Conservation (phyloP, 2,113 vertebrate genomes). For the Calonectris borealis region DNA sequence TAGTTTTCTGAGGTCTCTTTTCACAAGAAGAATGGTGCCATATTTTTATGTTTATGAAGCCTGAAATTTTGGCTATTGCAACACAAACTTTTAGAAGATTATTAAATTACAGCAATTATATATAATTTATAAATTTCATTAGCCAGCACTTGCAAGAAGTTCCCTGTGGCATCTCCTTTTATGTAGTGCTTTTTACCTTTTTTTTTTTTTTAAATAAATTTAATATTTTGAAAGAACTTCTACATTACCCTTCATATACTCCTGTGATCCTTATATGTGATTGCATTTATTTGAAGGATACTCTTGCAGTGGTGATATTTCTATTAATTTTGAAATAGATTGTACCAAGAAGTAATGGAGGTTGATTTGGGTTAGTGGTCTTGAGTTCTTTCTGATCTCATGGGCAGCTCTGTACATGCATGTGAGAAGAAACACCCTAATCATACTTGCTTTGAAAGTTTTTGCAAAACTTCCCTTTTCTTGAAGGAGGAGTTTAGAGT, state of each 20-base stretch:
- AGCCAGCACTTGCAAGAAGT: background rate
- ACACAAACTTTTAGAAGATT: background rate
- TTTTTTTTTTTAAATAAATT: background rate
- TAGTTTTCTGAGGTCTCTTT: background rate
- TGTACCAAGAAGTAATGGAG: background rate
- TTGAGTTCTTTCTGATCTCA: background rate
- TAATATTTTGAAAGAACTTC: background rate
- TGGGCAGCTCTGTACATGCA: fast-evolving
- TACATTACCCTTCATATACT: background rate
- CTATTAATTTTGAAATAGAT: background rate
- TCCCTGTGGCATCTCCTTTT: background rate
- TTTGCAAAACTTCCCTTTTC: background rate
- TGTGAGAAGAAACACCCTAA: background rate
- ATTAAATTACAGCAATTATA: background rate
- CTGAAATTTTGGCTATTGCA: background rate
- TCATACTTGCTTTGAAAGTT: background rate
- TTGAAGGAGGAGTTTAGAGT: background rate
- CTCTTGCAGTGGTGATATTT: background rate
- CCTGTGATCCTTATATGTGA: background rate
- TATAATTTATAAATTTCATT: no score
- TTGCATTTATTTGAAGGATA: background rate
- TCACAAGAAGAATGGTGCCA: background rate
- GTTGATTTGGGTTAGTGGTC: background rate
- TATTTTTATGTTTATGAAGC: background rate
- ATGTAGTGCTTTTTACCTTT: background rate